Evolutionary conservation across 2,113 vertebrate species (phyloP).

Genomic region (Pitta sordida): DNA sequence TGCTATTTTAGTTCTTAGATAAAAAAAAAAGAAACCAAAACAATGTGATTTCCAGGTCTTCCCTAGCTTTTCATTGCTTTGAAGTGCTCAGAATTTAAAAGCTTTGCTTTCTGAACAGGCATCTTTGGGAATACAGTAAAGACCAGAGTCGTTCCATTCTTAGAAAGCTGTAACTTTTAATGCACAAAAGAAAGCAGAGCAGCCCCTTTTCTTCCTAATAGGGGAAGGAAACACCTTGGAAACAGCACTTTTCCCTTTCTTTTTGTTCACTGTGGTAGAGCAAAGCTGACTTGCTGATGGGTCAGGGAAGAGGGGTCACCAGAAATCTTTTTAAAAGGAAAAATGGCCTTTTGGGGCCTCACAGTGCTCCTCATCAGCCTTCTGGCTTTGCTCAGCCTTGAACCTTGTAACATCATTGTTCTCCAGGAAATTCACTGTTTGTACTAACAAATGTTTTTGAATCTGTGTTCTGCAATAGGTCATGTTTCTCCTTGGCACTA

Average conservation of each 20-base stretch:
- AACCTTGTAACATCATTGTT: not conserved
- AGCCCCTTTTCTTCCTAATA: not conserved
- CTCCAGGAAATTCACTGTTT: constrained; percentile 20
- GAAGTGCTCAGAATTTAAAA: not conserved
- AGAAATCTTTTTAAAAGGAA: not conserved
- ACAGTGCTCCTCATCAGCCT: not conserved
- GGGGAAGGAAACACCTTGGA: not conserved
- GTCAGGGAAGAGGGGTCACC: not conserved
- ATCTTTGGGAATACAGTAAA: not conserved
- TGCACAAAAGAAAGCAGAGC: not conserved
- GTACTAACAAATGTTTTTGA: constrained; percentile 15
- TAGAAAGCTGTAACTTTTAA: not conserved
- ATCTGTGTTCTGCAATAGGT: not conserved
- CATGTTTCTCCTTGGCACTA: not conserved
- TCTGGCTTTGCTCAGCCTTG: constrained; percentile 1
- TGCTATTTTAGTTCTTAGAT: not conserved
- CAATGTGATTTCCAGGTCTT: not conserved
- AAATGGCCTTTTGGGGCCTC: not conserved
- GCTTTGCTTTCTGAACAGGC: not conserved
- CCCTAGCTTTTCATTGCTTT: not conserved
- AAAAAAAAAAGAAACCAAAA: not conserved
- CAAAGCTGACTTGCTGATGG: not conserved
- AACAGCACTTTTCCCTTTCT: not conserved
- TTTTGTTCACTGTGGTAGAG: not conserved
- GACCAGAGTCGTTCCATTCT: not conserved